A percentile compares a stretch with the other conserved stretches of the same genome.
Evolutionary conservation across 1,140 invertebrate genomes (phyloP).

Genomic region (Drosophila rufa): DNA sequence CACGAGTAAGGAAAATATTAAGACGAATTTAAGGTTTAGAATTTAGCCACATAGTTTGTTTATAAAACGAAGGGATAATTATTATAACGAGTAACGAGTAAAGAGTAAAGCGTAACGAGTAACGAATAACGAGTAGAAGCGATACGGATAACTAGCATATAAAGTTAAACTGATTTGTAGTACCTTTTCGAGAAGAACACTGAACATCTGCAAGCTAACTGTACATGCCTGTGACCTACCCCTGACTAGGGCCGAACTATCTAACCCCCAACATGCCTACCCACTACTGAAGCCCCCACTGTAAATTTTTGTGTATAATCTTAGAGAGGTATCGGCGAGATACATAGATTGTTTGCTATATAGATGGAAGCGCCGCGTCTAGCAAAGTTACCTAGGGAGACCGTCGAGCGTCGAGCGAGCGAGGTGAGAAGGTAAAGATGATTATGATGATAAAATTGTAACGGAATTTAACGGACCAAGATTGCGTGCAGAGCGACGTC

Average conservation of each 20-base stretch:
- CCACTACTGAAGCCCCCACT: slow-evolving; percentile 50
- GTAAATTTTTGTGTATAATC: slow-evolving; percentile 82
- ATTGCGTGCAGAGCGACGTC: slow-evolving; percentile 81
- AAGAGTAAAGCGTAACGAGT: slow-evolving; percentile 16
- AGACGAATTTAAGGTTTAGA: slow-evolving; percentile 81
- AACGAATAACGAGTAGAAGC: slow-evolving; percentile 31
- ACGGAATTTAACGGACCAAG: slow-evolving; percentile 83
- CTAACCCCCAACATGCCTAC: slow-evolving; percentile 20
- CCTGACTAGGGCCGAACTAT: slow-evolving; percentile 33
- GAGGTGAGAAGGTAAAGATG: background rate
- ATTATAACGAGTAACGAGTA: slow-evolving; percentile 28
- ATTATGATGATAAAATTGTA: slow-evolving; percentile 69
- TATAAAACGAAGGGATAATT: slow-evolving; percentile 70
- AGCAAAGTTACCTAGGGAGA: slow-evolving; percentile 27
- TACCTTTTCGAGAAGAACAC: slow-evolving; percentile 69
- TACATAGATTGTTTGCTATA: slow-evolving; percentile 62
- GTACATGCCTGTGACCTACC: slow-evolving; percentile 68
- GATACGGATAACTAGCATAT: slow-evolving; percentile 61
- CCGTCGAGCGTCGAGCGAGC: slow-evolving; percentile 5
- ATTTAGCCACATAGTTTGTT: slow-evolving; percentile 79
- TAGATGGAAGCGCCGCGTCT: slow-evolving; percentile 67
- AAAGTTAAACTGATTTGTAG: slow-evolving; percentile 81
- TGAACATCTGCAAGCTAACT: slow-evolving; percentile 52
- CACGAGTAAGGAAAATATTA: slow-evolving; percentile 50
- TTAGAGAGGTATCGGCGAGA: slow-evolving; percentile 57